Base-by-base conservation (phyloP, 2,113 vertebrate species). In the Albula goreensis region DNA sequence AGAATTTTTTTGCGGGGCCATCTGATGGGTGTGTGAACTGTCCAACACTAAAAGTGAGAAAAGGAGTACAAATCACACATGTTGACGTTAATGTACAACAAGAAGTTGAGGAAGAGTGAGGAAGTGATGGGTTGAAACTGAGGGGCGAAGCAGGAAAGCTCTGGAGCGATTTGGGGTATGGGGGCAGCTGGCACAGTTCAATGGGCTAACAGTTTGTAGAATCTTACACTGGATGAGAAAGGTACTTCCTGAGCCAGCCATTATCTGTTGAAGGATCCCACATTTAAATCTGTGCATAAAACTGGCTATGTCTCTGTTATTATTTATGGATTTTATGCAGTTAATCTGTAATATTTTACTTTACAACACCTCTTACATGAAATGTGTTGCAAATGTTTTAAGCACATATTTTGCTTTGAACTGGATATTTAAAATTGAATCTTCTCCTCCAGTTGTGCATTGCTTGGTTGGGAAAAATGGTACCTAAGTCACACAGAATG, bases 361-460 rank as follows among this genome's bases (percentile, higher is more conserved):
- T 15, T 13, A 50, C 6, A 22, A 80, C 50, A 80, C 19, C 84
- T 31, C 41, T 50, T 17, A 13, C 17, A 53, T 78, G 78, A 41
- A 85, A 51, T 41, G 49, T 4, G 12, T 51, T 51, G 56, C 41
- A 53, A 22, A 9, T 15, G 49, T 31, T 22, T 74, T 31, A 87
- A 80, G 53, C 89, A 50, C 86, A 85, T 88, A 88, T 91, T 53
- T 88, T 74, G 12, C n/a, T 10, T 53, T 87, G 49, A n/a, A 1
- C 87, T 83, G 48, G 89, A 25, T 50, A 41, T 80, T 2, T 83
- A 49, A 15, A 77, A 78, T 84, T 3, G 80, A 85, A 83, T 83
- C 87, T 92, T 87, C 88, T 90, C 90, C 90, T 87, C 89, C 89
- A 88, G 87, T 89, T 89, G 85, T 19, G 89, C 85, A 88, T 84